A percentile compares a stretch with the other conserved stretches of the same genome.
Conservation (phyloP, 2,113 vertebrate species). For the Tupaia chinensis region DNA sequence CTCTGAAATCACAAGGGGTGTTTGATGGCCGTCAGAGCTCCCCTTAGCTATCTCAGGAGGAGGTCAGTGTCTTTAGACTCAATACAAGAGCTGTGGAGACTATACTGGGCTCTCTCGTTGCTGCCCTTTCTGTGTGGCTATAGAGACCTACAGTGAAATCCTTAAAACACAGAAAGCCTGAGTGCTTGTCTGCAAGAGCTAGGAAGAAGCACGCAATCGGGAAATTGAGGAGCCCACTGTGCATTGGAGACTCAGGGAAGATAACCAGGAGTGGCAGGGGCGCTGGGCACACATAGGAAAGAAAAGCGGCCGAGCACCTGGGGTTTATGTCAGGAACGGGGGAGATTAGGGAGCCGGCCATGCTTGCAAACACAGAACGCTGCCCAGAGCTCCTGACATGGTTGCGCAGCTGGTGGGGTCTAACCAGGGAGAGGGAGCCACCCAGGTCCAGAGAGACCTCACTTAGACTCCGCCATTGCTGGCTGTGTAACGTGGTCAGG, state of each 20-base stretch:
- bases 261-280: background rate
- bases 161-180: background rate
- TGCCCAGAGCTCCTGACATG: background rate
- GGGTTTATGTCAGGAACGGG: background rate
- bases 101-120: background rate
- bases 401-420: too few relatives aligned
- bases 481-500: background rate
- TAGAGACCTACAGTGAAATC: background rate
- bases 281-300: background rate
- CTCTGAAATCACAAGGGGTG: constrained; percentile 35
- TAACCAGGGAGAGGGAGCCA: background rate
- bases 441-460: background rate
- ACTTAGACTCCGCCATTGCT: background rate
- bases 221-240: background rate
- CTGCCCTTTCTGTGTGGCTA: background rate
- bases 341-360: background rate
- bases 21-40: background rate
- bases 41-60: background rate
- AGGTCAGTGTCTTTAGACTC: background rate
- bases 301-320: background rate
- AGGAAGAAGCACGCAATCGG: background rate
- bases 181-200: background rate
- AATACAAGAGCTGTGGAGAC: background rate
- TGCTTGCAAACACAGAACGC: background rate
- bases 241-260: background rate